Percentiles rank a stretch among this genome's conserved stretches.
phyloP scores from a whole-genome alignment of 2,113 vertebrate species.

The Calidris pugnax region DNA sequence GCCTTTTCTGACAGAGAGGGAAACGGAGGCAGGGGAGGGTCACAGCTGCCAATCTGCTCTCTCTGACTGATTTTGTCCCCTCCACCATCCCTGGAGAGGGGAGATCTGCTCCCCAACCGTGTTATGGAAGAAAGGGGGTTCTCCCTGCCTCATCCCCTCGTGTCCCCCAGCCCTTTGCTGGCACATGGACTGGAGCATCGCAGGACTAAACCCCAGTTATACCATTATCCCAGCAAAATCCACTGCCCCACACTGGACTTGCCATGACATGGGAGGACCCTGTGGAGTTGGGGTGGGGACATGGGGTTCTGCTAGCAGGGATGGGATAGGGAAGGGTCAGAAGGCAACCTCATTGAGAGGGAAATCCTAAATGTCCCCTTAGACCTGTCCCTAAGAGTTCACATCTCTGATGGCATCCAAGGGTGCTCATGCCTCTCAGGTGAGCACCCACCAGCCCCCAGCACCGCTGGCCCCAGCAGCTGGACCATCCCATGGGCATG shows the following conservation, averaged over 20 bases:
- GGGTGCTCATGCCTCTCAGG: fast-evolving
- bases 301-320: not conserved
- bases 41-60: not conserved
- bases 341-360: not conserved
- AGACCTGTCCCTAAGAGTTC: not conserved
- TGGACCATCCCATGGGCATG: fast-evolving
- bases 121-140: not conserved
- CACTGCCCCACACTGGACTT: not conserved
- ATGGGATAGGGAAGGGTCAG: not conserved
- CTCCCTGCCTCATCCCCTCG: fast-evolving
- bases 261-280: fast-evolving
- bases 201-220: fast-evolving
- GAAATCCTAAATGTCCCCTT: not conserved
- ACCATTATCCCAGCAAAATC: fast-evolving
- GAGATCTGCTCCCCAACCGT: fast-evolving
- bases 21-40: not conserved
- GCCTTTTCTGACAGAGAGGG: not conserved
- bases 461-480: not conserved
- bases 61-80: fast-evolving
- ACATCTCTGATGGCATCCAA: not conserved
- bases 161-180: not conserved
- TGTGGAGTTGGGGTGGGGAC: fast-evolving
- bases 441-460: not conserved
- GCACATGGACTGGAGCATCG: fast-evolving
- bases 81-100: not conserved